Evolutionary conservation across 2,113 vertebrate genomes (phyloP).

Genomic region (Albula glossodonta): DNA sequence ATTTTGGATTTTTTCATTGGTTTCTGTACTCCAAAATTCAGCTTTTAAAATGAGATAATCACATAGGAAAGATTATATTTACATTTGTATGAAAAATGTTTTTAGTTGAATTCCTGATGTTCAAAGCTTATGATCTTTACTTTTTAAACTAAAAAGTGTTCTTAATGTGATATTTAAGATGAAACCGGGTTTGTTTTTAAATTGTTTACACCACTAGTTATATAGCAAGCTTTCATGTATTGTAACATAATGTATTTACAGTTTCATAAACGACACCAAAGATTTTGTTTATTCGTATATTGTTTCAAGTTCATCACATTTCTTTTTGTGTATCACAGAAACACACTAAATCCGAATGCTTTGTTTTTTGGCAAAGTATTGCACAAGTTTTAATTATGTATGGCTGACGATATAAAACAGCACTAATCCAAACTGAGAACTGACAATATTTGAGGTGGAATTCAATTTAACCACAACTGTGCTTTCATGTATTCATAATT

Average conservation of each 20-base stretch:
- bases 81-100: background rate
- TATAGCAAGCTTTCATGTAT: background rate
- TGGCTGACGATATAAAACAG: background rate
- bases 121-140: background rate
- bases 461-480: background rate
- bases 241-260: conserved; percentile 41
- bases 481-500: background rate
- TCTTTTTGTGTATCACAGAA: conserved; percentile 22
- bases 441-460: background rate
- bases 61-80: background rate
- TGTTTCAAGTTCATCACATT: background rate
- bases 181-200: conserved; percentile 21
- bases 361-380: background rate
- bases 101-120: background rate
- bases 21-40: conserved; percentile 16
- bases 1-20: conserved; percentile 37
- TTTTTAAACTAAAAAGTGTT: conserved; percentile 32
- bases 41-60: background rate
- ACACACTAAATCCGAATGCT: conserved; percentile 1
- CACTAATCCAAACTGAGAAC: background rate
- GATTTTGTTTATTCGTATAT: conserved; percentile 49
- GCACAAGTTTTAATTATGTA: background rate
- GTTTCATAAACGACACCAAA: conserved; percentile 61
- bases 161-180: conserved; percentile 42
- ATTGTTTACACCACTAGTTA: conserved; percentile 22